Base-by-base conservation (phyloP, 2,113 vertebrate genomes). In the Charadrius vociferus region DNA sequence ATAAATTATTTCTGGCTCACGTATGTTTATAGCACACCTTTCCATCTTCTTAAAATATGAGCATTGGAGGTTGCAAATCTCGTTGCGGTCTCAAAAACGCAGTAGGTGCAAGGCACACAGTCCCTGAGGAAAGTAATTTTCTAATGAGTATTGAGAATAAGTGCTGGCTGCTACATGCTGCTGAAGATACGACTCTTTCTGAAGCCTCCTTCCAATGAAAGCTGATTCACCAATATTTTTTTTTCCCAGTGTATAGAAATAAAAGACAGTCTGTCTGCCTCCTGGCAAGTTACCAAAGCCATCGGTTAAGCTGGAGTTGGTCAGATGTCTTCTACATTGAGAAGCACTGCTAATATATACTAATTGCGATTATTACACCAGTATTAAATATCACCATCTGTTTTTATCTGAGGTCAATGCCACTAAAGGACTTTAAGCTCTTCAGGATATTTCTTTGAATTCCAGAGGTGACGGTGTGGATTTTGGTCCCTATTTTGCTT, bases 161-260 rank as follows among this genome's bases (percentile, higher is more conserved):
- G 30, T 17, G 13, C 80, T 92, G 92, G 77, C 77, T 95, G 59
- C 88, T 81, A 55, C 37, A 15, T 0, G 0, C 27, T 75, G 86
- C 47, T 83, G 71, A 66, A 86, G 72, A 71, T 58, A 43, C 0
- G 7, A 26, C 37, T 86, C 34, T 56, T 86, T 68, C 36, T 71
- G 61, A 81, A 94, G 43, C 34, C 86, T 88, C 26, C 56, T 91
- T 81, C 18, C 63, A 86, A 67, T 81, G 59, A 62, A 92, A 95
- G 79, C 72, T 71, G 72, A 82, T 86, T 93, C 84, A 85, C 66
- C 21, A 4, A 0, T 79, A 17, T 70, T 86, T 32, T 29, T 61
- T 18, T 27, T 19, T 7, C 27, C 18, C 16, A n/a, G 22, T 47
- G 9, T 66, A 39, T 73, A 85, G 50, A 95, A 95, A 81, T 78